Conservation (phyloP, 2,888 invertebrate species). For the Meiosimyza decipiens region DNA sequence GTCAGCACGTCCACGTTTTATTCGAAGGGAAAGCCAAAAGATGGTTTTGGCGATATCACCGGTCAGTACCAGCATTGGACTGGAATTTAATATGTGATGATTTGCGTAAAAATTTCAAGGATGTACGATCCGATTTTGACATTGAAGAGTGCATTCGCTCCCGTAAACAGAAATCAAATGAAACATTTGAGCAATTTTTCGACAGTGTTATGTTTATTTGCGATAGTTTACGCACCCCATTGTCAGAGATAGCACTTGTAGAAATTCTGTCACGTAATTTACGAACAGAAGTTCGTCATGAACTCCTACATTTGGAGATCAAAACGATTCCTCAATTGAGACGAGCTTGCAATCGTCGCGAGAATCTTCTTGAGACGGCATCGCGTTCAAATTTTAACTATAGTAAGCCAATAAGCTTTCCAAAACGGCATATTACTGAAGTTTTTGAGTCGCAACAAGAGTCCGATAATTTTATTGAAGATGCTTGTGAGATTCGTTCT, state of each 20-base stretch:
- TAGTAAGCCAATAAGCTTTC: background rate
- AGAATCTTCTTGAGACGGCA: background rate
- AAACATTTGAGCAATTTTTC: constrained; percentile 12
- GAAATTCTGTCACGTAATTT: constrained; percentile 21
- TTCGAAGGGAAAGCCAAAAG: constrained; percentile 6
- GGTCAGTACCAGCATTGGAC: background rate
- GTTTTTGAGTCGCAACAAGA: background rate
- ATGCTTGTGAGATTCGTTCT: constrained; percentile 2
- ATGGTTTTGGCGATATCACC: constrained; percentile 32
- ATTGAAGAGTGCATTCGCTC: constrained; percentile 24
- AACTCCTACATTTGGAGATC: constrained; percentile 19
- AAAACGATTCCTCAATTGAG: constrained; percentile 8
- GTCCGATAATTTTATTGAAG: background rate
- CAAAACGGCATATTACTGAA: background rate
- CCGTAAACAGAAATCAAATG: constrained; percentile 18
- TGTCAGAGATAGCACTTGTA: constrained; percentile 5
- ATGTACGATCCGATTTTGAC: constrained; percentile 7
- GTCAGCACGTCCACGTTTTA: constrained; percentile 6
- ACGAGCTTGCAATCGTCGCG: constrained; percentile 12
- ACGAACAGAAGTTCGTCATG: background rate
- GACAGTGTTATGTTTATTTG: constrained; percentile 9
- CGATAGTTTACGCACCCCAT: constrained; percentile 13
- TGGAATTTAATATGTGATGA: background rate
- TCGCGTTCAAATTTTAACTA: background rate
- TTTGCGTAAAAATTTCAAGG: background rate